phyloP scores from a whole-genome alignment of 2,113 vertebrate species.

The Castor canadensis region DNA sequence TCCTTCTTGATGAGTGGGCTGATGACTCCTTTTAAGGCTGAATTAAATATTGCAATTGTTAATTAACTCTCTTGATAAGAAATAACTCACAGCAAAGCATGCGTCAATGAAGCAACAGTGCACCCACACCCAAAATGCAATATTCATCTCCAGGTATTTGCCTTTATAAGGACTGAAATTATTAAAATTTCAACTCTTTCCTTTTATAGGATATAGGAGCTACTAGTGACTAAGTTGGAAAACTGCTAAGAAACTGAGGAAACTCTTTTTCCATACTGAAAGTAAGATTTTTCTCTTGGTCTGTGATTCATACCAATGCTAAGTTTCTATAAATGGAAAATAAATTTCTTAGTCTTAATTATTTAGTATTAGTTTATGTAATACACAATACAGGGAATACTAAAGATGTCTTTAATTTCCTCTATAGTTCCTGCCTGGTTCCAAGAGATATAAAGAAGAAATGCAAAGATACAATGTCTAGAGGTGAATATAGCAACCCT shows the following conservation, averaged over 20 bases:
- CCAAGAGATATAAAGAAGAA: neutral
- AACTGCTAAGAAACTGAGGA: neutral
- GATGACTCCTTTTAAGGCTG: constrained; percentile 5
- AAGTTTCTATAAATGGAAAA: neutral
- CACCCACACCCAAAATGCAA: neutral
- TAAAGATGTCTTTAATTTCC: neutral
- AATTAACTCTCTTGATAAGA: constrained; percentile 50
- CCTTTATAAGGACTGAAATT: constrained; percentile 12
- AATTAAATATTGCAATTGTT: constrained; percentile 32
- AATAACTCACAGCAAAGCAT: constrained; percentile 27
- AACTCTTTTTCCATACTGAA: neutral
- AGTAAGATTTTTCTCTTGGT: neutral
- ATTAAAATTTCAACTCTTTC: constrained; percentile 35
- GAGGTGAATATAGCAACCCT: neutral
- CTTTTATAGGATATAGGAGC: neutral
- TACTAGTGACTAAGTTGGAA: neutral
- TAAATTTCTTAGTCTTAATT: neutral
- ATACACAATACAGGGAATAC: neutral
- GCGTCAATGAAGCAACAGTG: neutral
- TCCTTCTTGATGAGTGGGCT: constrained; percentile 28
- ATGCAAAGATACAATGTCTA: neutral
- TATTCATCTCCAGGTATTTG: neutral
- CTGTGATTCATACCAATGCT: neutral
- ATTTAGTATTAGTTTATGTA: neutral
- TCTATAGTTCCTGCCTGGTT: neutral